A percentile compares a stretch with the other conserved stretches of the same genome.
These are phyloP conservation scores for Chaenodraco wilsoni DNA, from an alignment of 2,797 vertebrate species.

Conservation along the genomic window DNA sequence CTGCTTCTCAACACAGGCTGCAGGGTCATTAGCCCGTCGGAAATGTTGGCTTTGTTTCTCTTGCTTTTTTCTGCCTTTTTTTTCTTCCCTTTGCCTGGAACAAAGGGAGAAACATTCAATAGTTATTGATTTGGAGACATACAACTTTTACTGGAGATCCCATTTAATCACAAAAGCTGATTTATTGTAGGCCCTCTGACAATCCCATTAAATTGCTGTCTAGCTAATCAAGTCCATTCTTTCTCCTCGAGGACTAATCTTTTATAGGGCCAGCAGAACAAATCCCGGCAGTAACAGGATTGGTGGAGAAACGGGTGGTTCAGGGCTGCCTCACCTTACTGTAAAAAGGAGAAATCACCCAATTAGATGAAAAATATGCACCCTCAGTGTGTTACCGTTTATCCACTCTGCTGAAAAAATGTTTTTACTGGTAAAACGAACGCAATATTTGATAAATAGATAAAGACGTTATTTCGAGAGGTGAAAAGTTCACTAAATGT, in stretches of 20 bases:
- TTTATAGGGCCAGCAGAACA: slow-evolving; percentile 84
- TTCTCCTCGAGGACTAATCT: slow-evolving; percentile 86
- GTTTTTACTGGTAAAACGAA: slow-evolving; percentile 38
- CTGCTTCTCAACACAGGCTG: slow-evolving; percentile 59
- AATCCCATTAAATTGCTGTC: slow-evolving; percentile 91
- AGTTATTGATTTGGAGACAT: slow-evolving; percentile 85
- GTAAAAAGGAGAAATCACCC: slow-evolving; percentile 64
- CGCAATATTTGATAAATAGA: not conserved
- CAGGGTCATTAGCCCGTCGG: slow-evolving; percentile 71
- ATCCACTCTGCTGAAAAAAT: slow-evolving; percentile 19
- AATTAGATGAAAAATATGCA: slow-evolving; percentile 35
- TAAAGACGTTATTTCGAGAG: no score
- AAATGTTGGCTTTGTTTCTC: slow-evolving; percentile 76
- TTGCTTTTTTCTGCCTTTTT: slow-evolving; percentile 12
- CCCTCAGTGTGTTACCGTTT: slow-evolving; percentile 33
- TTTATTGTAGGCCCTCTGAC: slow-evolving; percentile 86
- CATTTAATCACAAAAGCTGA: slow-evolving; percentile 91
- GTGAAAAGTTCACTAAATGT: not conserved
- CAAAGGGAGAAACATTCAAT: slow-evolving; percentile 85
- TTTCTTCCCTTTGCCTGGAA: slow-evolving; percentile 58
- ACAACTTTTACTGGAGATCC: slow-evolving; percentile 87
- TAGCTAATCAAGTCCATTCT: slow-evolving; percentile 89
- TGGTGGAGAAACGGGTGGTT: slow-evolving; percentile 70
- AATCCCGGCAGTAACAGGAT: slow-evolving; percentile 85
- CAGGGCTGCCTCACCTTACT: slow-evolving; percentile 41